These are phyloP conservation scores for Atrichornis clamosus DNA, from an alignment of 2,113 vertebrate genomes.

Conservation along the genomic window DNA sequence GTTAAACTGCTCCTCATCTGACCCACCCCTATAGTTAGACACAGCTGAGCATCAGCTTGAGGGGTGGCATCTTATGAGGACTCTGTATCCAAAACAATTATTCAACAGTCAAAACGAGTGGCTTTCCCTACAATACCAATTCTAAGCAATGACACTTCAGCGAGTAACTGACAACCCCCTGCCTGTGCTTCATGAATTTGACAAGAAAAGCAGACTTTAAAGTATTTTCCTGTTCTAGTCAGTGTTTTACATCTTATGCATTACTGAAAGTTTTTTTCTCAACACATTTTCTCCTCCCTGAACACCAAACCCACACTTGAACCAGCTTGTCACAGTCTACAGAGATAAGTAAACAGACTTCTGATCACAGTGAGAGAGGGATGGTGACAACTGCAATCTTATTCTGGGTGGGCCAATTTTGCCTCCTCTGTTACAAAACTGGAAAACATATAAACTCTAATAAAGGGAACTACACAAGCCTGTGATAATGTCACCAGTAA, in stretches of 20 bases:
- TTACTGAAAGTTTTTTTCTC: slow-evolving; percentile 24
- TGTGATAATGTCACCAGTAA: background rate
- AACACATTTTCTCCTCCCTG: slow-evolving; percentile 7
- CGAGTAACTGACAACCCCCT: slow-evolving; percentile 43
- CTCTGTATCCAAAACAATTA: background rate
- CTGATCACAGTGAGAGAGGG: slow-evolving; percentile 3
- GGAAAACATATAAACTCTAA: background rate
- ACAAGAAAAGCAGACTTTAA: slow-evolving; percentile 50
- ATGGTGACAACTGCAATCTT: background rate
- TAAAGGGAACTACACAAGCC: background rate
- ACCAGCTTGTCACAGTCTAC: slow-evolving; percentile 24
- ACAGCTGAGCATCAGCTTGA: background rate
- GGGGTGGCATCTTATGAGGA: background rate
- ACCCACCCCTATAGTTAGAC: background rate
- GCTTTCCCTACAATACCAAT: background rate
- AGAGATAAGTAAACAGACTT: slow-evolving; percentile 26
- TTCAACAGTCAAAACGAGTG: background rate
- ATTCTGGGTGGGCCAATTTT: slow-evolving; percentile 7
- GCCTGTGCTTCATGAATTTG: slow-evolving; percentile 36
- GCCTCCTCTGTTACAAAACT: background rate
- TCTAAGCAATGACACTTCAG: slow-evolving; percentile 13
- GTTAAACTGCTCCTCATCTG: background rate
- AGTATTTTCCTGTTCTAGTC: slow-evolving; percentile 27
- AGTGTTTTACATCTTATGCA: slow-evolving; percentile 37
- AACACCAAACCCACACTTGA: slow-evolving; percentile 26